Percentiles rank a stretch among this genome's conserved stretches.
Evolutionary conservation across 2,797 vertebrate species (phyloP).

Genomic region (Geotrypetes seraphini): DNA sequence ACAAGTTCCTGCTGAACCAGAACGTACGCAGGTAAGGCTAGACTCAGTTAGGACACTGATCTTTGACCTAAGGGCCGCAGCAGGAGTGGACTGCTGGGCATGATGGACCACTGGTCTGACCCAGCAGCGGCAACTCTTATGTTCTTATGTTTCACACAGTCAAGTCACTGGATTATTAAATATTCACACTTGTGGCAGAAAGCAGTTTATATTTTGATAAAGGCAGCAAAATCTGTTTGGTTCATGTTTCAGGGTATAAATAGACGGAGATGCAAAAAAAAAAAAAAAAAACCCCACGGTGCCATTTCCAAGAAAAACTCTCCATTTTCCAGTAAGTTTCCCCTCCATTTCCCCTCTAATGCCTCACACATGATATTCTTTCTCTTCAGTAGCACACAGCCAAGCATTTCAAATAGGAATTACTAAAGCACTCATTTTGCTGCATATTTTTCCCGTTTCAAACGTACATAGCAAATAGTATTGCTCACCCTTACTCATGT

Average conservation of each 20-base stretch:
- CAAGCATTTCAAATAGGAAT: constrained; percentile 24
- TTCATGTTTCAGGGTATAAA: constrained; percentile 33
- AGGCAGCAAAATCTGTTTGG: constrained; percentile 16
- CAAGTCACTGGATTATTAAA: neutral
- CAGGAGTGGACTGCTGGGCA: too few species aligned
- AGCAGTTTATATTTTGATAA: constrained; percentile 7
- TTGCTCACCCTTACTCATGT: too few species aligned
- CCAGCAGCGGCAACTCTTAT: too few species aligned
- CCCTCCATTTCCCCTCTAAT: constrained; percentile 9
- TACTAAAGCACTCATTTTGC: neutral
- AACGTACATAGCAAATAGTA: too few species aligned
- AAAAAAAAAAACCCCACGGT: too few species aligned
- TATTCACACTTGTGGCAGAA: neutral
- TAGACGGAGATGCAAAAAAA: constrained; percentile 23
- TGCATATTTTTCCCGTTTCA: neutral
- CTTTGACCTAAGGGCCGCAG: too few species aligned
- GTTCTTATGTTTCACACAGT: neutral
- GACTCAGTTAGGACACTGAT: too few species aligned
- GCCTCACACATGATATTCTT: constrained; percentile 16
- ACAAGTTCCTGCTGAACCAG: too few species aligned
- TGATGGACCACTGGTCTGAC: too few species aligned
- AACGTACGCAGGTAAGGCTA: too few species aligned
- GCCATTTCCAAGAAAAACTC: constrained; percentile 31
- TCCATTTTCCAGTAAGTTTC: constrained; percentile 25
- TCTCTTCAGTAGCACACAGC: constrained; percentile 2